Percentiles rank a stretch among this genome's conserved stretches.
Evolutionary conservation across 2,797 vertebrate species (phyloP).

Genomic region (Acipenser ruthenus): DNA sequence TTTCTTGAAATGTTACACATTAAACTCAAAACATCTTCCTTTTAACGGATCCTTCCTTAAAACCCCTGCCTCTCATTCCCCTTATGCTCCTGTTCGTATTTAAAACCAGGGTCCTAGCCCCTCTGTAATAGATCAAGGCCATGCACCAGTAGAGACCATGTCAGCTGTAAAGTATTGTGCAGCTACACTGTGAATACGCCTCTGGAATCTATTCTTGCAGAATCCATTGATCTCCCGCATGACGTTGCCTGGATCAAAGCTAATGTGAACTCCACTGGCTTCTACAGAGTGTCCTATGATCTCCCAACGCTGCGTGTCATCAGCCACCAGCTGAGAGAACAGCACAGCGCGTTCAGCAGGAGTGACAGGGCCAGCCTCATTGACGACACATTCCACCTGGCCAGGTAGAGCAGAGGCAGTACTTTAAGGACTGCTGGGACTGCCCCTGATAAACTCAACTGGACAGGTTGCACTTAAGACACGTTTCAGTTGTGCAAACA

Average conservation of each 20-base stretch:
- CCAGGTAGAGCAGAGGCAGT: conserved; percentile 10
- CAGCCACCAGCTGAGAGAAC: conserved; percentile 12
- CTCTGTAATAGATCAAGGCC: no score
- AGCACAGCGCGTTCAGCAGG: conserved; percentile 1
- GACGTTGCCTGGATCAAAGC: conserved; percentile 24
- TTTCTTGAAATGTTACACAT: no score
- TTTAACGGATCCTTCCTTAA: no score
- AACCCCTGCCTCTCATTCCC: no score
- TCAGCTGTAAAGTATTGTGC: no score
- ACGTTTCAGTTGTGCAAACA: background rate
- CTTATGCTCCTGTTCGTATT: no score
- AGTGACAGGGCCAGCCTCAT: conserved; percentile 19
- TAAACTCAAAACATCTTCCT: no score
- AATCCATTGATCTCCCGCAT: conserved; percentile 12
- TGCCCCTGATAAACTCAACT: background rate
- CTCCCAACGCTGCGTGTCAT: conserved; percentile 9
- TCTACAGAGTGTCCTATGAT: conserved; percentile 25
- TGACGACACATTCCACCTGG: conserved; percentile 25
- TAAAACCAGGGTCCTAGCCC: no score
- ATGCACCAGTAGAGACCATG: no score
- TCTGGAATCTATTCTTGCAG: background rate
- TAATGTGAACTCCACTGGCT: conserved; percentile 22
- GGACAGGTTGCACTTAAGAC: background rate
- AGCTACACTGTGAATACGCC: no score
- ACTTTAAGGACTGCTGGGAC: background rate